phyloP scores from a whole-genome alignment of 2,888 invertebrate genomes.

The Heliconius charithonia region DNA sequence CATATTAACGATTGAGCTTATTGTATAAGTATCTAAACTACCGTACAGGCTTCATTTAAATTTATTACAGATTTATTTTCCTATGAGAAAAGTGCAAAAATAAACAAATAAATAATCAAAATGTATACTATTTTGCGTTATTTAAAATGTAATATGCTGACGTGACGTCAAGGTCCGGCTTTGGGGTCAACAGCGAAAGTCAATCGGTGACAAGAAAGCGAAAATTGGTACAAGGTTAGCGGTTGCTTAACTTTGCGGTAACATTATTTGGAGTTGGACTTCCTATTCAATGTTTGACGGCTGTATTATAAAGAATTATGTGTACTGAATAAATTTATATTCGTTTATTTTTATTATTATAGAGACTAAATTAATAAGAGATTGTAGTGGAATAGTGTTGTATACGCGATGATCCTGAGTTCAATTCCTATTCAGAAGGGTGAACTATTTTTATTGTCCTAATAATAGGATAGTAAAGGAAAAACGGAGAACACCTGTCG shows the following conservation, averaged over 20 bases:
- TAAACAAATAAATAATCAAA: neutral
- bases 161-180: conserved; percentile 49
- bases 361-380: no score
- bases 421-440: no score
- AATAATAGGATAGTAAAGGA: no score
- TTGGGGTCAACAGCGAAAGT: conserved; percentile 55
- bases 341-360: neutral
- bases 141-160: neutral
- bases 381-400: no score
- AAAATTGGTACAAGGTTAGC: conserved; percentile 55
- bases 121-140: neutral
- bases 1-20: conserved; percentile 8
- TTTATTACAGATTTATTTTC: neutral
- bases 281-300: conserved; percentile 4
- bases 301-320: neutral
- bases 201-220: conserved; percentile 52
- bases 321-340: neutral
- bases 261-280: conserved; percentile 4
- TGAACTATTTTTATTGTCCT: no score
- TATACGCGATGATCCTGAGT: no score
- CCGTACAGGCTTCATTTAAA: neutral
- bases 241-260: conserved; percentile 33
- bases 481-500: no score
- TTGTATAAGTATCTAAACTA: neutral
- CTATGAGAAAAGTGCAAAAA: neutral